Evolutionary conservation across 2,797 vertebrate genomes (phyloP), one percentile per base, ranked within the genome.

Genomic region (Sternarchorhynchus goeldii): DNA sequence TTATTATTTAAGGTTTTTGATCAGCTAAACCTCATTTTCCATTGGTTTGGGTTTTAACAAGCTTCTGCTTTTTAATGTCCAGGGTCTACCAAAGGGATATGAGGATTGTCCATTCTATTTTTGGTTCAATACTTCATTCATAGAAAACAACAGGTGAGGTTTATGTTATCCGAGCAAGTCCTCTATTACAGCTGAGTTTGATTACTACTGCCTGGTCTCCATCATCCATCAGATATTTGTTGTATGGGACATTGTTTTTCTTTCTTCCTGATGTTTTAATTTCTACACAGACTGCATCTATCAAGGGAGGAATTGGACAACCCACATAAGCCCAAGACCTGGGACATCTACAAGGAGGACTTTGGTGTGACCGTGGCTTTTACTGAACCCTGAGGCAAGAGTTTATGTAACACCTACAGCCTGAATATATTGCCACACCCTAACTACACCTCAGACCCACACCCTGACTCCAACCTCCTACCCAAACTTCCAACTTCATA

Each of bases 51-150:
- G 2, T 18, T 39, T 36, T 34, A 65, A 25, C 34, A 7, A 68
- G 6, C 32, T 0, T 55, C 71, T n/a, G 17, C 36, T 16, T 6
- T 72, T 70, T 66, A 70, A 20, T 67, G 20, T 72, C 71, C 76
- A 99, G 98, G 91, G 91, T 84, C 91, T 99, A 76, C 95, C 96
- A 0, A 97, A 94, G 84, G 94, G 95, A 78, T 98, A 98, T 36
- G 96, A 98, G 80, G 91, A 93, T 81, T 98, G 97, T 73, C 91
- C 96, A 0, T 99, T 98, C 88, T 99, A 95, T 89, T 98, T 99
- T 86, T 99, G 97, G 95, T 98, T 99, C 88, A 95, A 99, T 76
- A 98, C 96, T 31, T 94, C 95, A 50, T 99, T 99, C 82, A 85
- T 98, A 88, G 88, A 91, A 63, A 90, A 95, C 29, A 92, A 96